Evolutionary conservation across 2,113 vertebrate species (phyloP).

Genomic region (Rhegmatorhina hoffmannsi): DNA sequence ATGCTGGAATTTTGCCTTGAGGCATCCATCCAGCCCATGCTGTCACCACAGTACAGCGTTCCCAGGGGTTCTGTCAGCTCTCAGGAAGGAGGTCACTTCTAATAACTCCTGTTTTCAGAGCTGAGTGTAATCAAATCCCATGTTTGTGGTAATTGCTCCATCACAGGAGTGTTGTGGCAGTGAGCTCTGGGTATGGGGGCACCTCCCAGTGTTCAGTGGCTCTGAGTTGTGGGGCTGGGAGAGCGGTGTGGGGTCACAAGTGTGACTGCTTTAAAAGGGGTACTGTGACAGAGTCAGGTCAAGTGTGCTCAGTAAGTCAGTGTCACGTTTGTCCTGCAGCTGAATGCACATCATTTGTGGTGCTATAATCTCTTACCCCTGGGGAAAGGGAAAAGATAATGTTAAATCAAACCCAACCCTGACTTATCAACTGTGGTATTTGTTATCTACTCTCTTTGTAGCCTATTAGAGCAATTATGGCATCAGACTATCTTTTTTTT

Average conservation of each 20-base stretch:
- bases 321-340: neutral
- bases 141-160: neutral
- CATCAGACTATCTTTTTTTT: neutral
- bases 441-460: neutral
- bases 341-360: neutral
- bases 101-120: neutral
- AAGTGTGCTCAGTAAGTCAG: neutral
- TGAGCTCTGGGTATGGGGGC: neutral
- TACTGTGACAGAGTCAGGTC: neutral
- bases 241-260: neutral
- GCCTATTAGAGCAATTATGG: neutral
- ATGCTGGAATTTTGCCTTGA: neutral
- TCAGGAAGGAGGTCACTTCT: neutral
- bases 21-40: neutral
- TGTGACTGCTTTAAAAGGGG: neutral
- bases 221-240: neutral
- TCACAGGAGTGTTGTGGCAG: neutral
- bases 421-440: neutral
- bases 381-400: neutral
- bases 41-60: neutral
- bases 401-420: neutral
- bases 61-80: neutral
- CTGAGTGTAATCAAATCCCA: neutral
- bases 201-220: too few species aligned
- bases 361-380: neutral